These are phyloP conservation scores for Coleophora deauratella DNA, from an alignment of 2,888 invertebrate genomes.

Conservation along the genomic window DNA sequence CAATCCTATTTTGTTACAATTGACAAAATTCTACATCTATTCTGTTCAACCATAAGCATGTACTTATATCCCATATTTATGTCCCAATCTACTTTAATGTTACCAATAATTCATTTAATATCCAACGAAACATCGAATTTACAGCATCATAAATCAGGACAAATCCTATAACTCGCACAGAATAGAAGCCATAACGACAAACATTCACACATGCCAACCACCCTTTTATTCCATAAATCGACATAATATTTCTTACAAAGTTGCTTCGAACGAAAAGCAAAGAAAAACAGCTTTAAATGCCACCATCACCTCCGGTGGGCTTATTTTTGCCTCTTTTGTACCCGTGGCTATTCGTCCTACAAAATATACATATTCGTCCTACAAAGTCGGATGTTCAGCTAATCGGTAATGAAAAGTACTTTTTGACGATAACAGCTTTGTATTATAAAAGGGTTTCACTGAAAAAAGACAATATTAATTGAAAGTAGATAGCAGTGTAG, in stretches of 20 bases:
- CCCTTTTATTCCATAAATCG: conserved; percentile 8
- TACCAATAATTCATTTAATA: neutral
- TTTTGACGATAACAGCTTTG: too few relatives aligned
- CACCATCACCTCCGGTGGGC: neutral
- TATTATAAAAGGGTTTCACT: too few relatives aligned
- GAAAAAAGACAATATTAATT: too few relatives aligned
- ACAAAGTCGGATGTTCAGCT: too few relatives aligned
- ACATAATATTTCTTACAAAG: conserved; percentile 9
- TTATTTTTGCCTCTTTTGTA: neutral
- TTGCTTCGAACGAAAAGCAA: conserved; percentile 8
- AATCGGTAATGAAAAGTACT: too few relatives aligned
- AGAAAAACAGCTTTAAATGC: neutral
- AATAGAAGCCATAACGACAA: neutral
- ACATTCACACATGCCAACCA: neutral
- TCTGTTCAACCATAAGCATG: too few relatives aligned
- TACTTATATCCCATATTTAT: too few relatives aligned
- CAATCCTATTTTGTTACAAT: too few relatives aligned
- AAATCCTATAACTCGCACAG: neutral
- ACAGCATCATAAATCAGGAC: neutral
- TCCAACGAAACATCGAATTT: neutral
- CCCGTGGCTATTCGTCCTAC: neutral
- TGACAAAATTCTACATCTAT: too few relatives aligned
- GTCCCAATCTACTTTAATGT: too few relatives aligned
- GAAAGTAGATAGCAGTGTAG: too few relatives aligned
- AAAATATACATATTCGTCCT: too few relatives aligned